phyloP scores from a whole-genome alignment of 2,888 invertebrate genomes.

The Eudemis profundana region DNA sequence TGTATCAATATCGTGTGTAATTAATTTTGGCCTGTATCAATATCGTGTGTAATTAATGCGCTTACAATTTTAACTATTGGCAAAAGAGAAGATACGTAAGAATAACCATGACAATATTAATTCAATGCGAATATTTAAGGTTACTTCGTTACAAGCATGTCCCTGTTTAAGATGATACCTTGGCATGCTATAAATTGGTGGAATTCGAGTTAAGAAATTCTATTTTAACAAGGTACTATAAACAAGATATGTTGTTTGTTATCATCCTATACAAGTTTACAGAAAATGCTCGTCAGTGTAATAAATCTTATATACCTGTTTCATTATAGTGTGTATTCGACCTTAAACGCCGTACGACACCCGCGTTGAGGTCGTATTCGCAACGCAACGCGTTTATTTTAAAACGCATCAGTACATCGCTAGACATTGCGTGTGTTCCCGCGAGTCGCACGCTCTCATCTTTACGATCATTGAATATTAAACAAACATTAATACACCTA shows the following conservation, averaged over 20 bases:
- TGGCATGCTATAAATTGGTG: no score
- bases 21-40: conserved; percentile 18
- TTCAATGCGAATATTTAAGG: no score
- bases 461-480: conserved; percentile 48
- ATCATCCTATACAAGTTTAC: no score
- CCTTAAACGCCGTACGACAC: conserved; percentile 62
- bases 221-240: no score
- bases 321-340: conserved; percentile 44
- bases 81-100: no score
- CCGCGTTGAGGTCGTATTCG: conserved; percentile 61
- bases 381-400: conserved; percentile 56
- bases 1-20: not conserved
- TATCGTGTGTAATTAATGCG: conserved; percentile 32
- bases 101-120: no score
- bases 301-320: conserved; percentile 21
- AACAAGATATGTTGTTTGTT: no score
- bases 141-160: no score
- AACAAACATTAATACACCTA: conserved; percentile 44
- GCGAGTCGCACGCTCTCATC: conserved; percentile 65
- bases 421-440: conserved; percentile 73
- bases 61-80: no score
- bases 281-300: no score
- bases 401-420: conserved; percentile 62
- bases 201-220: no score
- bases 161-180: no score